Percentiles rank a stretch among this genome's conserved stretches.
Evolutionary conservation across 2,797 vertebrate species (phyloP).

Genomic region (Ciconia nigra): DNA sequence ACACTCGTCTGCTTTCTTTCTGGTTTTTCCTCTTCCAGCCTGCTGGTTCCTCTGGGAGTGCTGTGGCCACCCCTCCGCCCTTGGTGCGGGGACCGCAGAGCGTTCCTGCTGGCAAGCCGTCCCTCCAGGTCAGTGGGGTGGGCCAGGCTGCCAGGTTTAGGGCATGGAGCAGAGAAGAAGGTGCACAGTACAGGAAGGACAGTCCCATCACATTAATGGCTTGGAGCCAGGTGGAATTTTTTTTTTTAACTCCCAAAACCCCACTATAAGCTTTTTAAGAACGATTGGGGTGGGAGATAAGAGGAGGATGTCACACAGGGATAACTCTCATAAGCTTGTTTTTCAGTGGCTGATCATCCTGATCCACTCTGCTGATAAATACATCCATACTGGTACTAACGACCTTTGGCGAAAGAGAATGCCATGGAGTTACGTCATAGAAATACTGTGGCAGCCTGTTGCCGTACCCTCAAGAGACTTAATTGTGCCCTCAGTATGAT

Average conservation of each 20-base stretch:
- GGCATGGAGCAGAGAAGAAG: background rate
- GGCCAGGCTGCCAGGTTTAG: background rate
- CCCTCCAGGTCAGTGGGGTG: conserved; percentile 84
- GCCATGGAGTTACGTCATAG: background rate
- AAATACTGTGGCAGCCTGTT: background rate
- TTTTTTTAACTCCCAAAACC: background rate
- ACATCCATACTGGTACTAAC: background rate
- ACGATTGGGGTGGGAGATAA: background rate
- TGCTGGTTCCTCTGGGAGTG: conserved; percentile 75
- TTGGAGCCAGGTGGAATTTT: background rate
- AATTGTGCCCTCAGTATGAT: background rate
- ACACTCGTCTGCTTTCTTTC: background rate
- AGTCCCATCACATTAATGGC: background rate
- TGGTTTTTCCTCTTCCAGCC: conserved; percentile 74
- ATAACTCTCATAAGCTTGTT: background rate
- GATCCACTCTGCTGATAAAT: background rate
- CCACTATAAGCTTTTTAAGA: background rate
- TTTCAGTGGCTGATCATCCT: background rate
- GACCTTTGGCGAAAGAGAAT: background rate
- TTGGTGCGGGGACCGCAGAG: conserved; percentile 87
- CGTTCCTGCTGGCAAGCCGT: conserved; percentile 85
- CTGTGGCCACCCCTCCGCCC: conserved; percentile 89
- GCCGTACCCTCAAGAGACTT: background rate
- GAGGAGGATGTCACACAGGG: background rate
- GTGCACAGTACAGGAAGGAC: background rate